Percentiles rank a stretch among this genome's conserved stretches.
phyloP scores from a whole-genome alignment of 2,888 invertebrate genomes.

The Nowickia ferox region DNA sequence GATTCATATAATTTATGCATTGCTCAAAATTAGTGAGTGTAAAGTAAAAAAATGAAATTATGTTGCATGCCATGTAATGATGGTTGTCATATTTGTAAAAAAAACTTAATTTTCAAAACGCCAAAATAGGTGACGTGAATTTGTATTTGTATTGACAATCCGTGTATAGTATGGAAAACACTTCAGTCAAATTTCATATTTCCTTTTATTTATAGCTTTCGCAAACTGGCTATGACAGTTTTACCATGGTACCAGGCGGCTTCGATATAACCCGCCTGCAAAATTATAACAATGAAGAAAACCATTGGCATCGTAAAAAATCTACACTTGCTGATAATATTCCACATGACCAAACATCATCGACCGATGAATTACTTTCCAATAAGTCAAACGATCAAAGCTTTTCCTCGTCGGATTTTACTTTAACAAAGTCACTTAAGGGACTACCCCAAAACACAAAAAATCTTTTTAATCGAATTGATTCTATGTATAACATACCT shows the following conservation, averaged over 20 bases:
- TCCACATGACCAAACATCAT: slow-evolving; percentile 63
- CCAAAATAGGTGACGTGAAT: too few relatives aligned
- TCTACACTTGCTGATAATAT: slow-evolving; percentile 73
- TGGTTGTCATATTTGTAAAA: too few relatives aligned
- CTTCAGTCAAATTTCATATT: not conserved
- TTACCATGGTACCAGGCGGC: slow-evolving; percentile 75
- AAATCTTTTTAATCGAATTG: slow-evolving; percentile 42
- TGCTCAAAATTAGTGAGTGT: too few relatives aligned
- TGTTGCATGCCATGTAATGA: too few relatives aligned
- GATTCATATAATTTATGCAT: too few relatives aligned
- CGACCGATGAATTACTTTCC: slow-evolving; percentile 54
- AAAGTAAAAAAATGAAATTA: too few relatives aligned
- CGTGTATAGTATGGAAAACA: not conserved
- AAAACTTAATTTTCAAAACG: too few relatives aligned
- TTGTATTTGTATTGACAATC: too few relatives aligned
- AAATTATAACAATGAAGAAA: slow-evolving; percentile 73
- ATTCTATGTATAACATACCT: slow-evolving; percentile 57
- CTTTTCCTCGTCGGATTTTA: slow-evolving; percentile 59
- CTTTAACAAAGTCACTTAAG: slow-evolving; percentile 50
- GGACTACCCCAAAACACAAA: slow-evolving; percentile 53
- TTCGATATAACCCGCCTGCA: slow-evolving; percentile 74
- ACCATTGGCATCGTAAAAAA: slow-evolving; percentile 77
- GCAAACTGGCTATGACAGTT: slow-evolving; percentile 60
- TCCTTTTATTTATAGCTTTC: slow-evolving; percentile 47
- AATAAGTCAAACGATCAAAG: slow-evolving; percentile 56